These are phyloP conservation scores for Caenorhabditis virilis DNA, from an alignment of 2,888 invertebrate species.

Conservation along the genomic window DNA sequence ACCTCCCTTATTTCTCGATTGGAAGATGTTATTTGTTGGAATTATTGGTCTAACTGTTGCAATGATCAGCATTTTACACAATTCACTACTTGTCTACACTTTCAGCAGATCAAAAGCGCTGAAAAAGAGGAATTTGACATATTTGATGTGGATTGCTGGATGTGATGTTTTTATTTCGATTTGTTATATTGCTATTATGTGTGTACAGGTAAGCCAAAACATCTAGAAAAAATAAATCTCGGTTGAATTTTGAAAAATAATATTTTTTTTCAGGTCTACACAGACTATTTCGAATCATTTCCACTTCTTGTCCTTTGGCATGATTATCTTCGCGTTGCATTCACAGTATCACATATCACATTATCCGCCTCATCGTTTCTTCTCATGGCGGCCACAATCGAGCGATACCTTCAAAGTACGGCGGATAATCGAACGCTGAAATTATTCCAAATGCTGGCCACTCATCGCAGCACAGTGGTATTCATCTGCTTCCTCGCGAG, in stretches of 20 bases:
- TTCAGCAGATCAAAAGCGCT: slow-evolving; percentile 54
- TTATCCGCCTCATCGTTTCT: slow-evolving; percentile 60
- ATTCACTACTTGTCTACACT: slow-evolving; percentile 60
- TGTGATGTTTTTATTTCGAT: slow-evolving; percentile 61
- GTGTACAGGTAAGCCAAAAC: slow-evolving; percentile 44
- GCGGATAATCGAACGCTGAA: slow-evolving; percentile 38
- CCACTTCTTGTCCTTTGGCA: slow-evolving; percentile 58
- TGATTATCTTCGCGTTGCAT: slow-evolving; percentile 55
- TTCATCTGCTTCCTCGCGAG: slow-evolving; percentile 53
- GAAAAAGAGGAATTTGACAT: slow-evolving; percentile 54
- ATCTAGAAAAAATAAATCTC: background rate
- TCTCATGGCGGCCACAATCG: slow-evolving; percentile 63
- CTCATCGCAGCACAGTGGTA: slow-evolving; percentile 52
- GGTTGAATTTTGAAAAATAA: background rate
- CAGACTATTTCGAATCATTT: slow-evolving; percentile 58
- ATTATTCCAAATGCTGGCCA: slow-evolving; percentile 52
- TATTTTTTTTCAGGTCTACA: slow-evolving; percentile 43
- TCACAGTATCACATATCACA: slow-evolving; percentile 64
- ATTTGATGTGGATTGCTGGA: slow-evolving; percentile 61
- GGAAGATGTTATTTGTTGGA: slow-evolving; percentile 63
- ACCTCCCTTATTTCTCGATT: slow-evolving; percentile 41
- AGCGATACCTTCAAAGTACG: slow-evolving; percentile 64
- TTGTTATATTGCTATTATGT: slow-evolving; percentile 63
- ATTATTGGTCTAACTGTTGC: slow-evolving; percentile 57
- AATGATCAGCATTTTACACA: slow-evolving; percentile 58